A percentile compares a stretch with the other conserved stretches of the same genome.
Conservation (phyloP, 2,797 vertebrate species). For the Pseudochaenichthys georgianus region DNA sequence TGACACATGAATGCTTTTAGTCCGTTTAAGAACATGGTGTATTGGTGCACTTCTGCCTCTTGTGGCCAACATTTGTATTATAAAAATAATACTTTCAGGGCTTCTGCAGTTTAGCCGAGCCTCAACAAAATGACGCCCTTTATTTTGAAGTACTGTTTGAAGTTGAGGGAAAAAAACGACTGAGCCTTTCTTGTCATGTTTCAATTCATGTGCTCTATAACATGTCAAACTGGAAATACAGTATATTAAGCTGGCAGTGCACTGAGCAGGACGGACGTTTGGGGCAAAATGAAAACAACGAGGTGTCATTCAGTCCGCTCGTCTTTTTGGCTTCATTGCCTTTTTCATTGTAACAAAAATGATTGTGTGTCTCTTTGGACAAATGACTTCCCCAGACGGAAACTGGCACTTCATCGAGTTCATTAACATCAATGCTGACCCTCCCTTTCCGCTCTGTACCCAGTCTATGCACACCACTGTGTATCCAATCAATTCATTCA, state of each 20-base stretch:
- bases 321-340: slow-evolving; percentile 36
- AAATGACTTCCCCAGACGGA: slow-evolving; percentile 32
- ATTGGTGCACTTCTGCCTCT: no score
- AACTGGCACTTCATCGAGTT: slow-evolving; percentile 27
- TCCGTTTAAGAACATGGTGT: no score
- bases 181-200: not conserved
- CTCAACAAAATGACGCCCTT: not conserved
- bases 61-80: no score
- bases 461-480: slow-evolving; percentile 75
- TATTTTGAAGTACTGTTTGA: not conserved
- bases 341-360: slow-evolving; percentile 59
- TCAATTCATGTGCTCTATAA: slow-evolving; percentile 23
- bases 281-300: slow-evolving; percentile 23
- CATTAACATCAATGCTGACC: slow-evolving; percentile 8
- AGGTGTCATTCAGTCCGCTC: slow-evolving; percentile 37
- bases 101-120: not conserved
- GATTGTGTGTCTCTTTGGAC: slow-evolving; percentile 64
- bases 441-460: slow-evolving; percentile 7
- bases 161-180: not conserved
- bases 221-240: slow-evolving; percentile 4
- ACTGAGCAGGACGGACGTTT: slow-evolving; percentile 20
- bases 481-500: slow-evolving; percentile 81
- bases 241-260: slow-evolving; percentile 33
- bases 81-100: no score
- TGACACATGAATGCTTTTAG: no score